phyloP scores from a whole-genome alignment of 2,797 vertebrate species.

The Choloepus didactylus region DNA sequence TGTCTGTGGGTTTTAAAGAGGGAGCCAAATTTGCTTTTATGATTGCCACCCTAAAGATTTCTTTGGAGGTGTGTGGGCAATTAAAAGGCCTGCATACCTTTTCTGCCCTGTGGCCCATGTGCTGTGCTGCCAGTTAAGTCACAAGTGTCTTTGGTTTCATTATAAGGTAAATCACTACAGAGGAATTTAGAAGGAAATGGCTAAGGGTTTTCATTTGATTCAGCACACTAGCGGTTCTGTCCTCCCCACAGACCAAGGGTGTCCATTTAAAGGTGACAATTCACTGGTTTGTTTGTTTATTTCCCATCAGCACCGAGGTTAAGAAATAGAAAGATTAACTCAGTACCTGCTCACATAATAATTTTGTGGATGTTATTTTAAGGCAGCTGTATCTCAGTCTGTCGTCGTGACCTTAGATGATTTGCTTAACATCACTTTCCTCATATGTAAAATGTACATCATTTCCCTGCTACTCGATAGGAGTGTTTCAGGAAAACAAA shows the following conservation, averaged over 20 bases:
- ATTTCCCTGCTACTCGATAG: neutral
- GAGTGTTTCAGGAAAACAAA: neutral
- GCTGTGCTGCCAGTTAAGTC: neutral
- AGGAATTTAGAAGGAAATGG: neutral
- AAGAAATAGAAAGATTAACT: neutral
- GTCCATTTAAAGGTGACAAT: neutral
- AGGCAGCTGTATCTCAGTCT: neutral
- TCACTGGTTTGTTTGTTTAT: neutral
- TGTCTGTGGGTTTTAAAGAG: conserved; percentile 23
- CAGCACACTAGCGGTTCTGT: neutral
- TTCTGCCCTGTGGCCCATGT: neutral
- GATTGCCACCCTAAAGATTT: neutral
- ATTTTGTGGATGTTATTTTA: neutral
- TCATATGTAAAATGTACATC: neutral
- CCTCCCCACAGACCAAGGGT: neutral
- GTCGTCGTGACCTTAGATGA: neutral
- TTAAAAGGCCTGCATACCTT: neutral
- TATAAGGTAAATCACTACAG: neutral
- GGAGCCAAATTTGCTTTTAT: conserved; percentile 71
- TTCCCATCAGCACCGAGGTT: neutral
- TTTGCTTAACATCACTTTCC: neutral
- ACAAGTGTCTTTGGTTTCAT: neutral
- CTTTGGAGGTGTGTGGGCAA: neutral
- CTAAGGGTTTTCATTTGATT: neutral
- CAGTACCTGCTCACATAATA: neutral